Percentiles rank a stretch among this genome's conserved stretches.
These are phyloP conservation scores for Paratrypauchen microcephalus DNA, from an alignment of 2,797 vertebrate species.

Conservation along the genomic window DNA sequence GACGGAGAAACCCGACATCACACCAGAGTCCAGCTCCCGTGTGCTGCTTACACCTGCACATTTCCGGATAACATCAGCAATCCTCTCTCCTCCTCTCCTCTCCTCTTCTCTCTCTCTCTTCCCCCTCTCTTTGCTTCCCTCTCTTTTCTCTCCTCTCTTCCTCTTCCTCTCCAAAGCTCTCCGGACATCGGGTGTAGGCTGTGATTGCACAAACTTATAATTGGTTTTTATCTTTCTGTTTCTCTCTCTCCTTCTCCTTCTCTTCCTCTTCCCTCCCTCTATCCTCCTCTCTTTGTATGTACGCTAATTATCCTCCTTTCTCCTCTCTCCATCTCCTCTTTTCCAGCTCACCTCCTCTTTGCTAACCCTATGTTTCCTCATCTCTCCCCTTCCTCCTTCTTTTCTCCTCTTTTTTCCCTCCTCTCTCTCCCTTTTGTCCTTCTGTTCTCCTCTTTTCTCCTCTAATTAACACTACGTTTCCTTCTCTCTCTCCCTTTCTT, in stretches of 20 bases:
- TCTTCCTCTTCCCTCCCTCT: too few species aligned
- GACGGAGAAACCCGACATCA: slow-evolving; percentile 40
- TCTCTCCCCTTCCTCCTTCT: too few species aligned
- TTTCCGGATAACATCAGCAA: slow-evolving; percentile 73
- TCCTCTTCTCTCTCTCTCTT: neutral
- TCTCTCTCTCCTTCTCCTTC: neutral
- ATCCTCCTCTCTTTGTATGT: too few species aligned
- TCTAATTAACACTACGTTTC: too few species aligned
- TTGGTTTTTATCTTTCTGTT: neutral
- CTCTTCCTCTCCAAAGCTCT: neutral
- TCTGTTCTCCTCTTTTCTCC: too few species aligned
- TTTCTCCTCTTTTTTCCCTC: too few species aligned
- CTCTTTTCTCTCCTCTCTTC: neutral
- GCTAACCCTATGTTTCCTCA: too few species aligned
- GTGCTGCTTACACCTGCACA: slow-evolving; percentile 66
- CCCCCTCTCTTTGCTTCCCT: neutral
- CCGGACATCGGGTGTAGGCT: slow-evolving; percentile 43
- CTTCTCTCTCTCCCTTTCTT: neutral
- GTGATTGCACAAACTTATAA: too few species aligned
- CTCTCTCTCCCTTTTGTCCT: neutral
- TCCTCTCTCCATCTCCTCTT: too few species aligned
- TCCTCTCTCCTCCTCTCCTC: slow-evolving; percentile 30
- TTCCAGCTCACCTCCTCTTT: neutral
- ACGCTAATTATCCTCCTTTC: too few species aligned
- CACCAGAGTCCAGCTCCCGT: slow-evolving; percentile 60